Evolutionary conservation across 2,113 vertebrate genomes (phyloP), one percentile per base, ranked within the genome.

Genomic region (Lampris incognitus): DNA sequence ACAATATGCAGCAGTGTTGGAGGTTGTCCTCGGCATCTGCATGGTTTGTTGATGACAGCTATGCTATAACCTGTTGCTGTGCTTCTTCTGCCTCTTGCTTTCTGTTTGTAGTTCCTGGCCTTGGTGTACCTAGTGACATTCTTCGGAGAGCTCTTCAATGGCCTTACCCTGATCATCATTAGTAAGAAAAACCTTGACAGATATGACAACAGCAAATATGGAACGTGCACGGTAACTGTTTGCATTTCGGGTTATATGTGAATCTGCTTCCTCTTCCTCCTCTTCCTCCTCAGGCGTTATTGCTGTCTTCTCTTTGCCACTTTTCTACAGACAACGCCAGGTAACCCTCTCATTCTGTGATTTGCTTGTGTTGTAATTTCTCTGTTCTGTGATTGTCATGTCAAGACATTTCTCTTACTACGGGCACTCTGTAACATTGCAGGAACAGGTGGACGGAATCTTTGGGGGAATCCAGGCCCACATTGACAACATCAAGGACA

Each of bases 51-150:
- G 39, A 54, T 42, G 13, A 9, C 3, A 54, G 40, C 54, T 51
- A 3, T 69, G 72, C n/a, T 48, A 24, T 24, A 24, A 64, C 65
- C 79, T 61, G 42, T 42, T 79, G 65, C 7, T 70, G 48, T 24
- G 60, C 55, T 62, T 42, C 41, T 55, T 72, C 10, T 66, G 38
- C 55, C 49, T 51, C 49, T 42, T 77, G 48, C 72, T 24, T 76
- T 51, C 42, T 36, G 5, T 13, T 70, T 49, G 52, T 79, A 97
- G 96, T 92, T 97, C 54, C 93, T 96, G 65, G 80, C 95, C 78
- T 89, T 98, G 85, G 93, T 96, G 87, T 98, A 97, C 90, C 93
- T 97, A 83, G 86, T 97, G 89, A 97, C 97, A 8, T 97, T 93
- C 65, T 92, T 97, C 87, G 97, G 97, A 73, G 91, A 92, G 1